Percentiles rank a stretch among this genome's conserved stretches.
These are phyloP conservation scores for Myotis pilosus DNA, from an alignment of 2,797 vertebrate species.

Conservation along the genomic window DNA sequence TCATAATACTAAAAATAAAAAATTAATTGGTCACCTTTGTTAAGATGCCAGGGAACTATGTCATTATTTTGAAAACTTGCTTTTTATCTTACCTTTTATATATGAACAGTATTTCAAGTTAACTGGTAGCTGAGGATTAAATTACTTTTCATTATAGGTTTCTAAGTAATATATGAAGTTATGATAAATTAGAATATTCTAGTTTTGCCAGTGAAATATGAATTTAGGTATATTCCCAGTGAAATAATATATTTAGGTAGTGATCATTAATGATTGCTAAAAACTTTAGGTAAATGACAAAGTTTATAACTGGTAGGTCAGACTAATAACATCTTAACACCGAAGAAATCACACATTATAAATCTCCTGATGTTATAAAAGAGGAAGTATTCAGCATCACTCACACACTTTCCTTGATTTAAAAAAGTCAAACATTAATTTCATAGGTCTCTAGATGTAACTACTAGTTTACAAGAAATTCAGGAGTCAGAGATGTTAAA, in stretches of 20 bases:
- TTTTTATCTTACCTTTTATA: not conserved
- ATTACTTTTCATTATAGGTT: slow-evolving; percentile 7
- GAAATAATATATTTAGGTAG: not conserved
- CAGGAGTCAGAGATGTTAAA: not conserved
- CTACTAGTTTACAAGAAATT: not conserved
- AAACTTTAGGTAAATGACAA: not conserved
- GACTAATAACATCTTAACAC: not conserved
- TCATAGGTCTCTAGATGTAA: not conserved
- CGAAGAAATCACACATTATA: not conserved
- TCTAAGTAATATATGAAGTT: not conserved
- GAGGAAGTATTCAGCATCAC: not conserved
- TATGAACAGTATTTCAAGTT: not conserved
- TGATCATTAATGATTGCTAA: not conserved
- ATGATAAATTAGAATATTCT: not conserved
- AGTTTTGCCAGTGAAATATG: not conserved
- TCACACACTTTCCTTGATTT: not conserved
- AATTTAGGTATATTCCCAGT: not conserved
- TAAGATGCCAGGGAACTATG: not conserved
- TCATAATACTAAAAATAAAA: not conserved
- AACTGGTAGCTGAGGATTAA: not conserved
- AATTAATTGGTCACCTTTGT: not conserved
- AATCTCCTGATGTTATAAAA: not conserved
- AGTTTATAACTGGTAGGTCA: not conserved
- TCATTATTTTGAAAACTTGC: not conserved
- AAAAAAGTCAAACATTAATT: not conserved